Conservation (phyloP, 1,140 invertebrate species). For the Cotesia chilonis region DNA sequence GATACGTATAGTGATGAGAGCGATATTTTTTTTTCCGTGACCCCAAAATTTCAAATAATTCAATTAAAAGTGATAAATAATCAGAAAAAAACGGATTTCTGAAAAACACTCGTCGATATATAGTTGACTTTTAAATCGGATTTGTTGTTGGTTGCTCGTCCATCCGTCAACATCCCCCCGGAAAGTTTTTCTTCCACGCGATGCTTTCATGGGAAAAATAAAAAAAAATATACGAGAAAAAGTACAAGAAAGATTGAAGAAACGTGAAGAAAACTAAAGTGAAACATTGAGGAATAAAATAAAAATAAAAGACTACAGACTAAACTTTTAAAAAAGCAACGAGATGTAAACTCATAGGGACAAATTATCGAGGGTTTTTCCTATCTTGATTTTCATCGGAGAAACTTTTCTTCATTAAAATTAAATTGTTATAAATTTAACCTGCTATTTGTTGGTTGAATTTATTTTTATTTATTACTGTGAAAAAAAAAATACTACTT, state of each 20-base stretch:
- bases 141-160: slow-evolving; percentile 27
- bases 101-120: neutral
- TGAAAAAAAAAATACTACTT: no score
- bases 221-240: neutral
- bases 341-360: slow-evolving; percentile 18
- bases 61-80: slow-evolving; percentile 8
- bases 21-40: no score
- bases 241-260: neutral
- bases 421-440: neutral
- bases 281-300: slow-evolving; percentile 8
- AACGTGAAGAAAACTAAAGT: slow-evolving; percentile 7
- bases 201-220: neutral
- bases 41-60: neutral
- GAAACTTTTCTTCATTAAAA: neutral
- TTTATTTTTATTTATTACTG: no score
- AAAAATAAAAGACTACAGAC: neutral
- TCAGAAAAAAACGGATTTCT: neutral
- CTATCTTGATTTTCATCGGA: slow-evolving; percentile 7
- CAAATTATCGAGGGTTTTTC: slow-evolving; percentile 5
- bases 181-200: slow-evolving; percentile 15
- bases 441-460: neutral
- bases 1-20: no score
- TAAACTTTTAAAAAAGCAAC: neutral
- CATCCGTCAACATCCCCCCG: slow-evolving; percentile 8
- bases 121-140: slow-evolving; percentile 1